Evolutionary conservation across 2,888 invertebrate species (phyloP), one percentile per base, ranked within the genome.

Genomic region (Eupithecia exiguata): DNA sequence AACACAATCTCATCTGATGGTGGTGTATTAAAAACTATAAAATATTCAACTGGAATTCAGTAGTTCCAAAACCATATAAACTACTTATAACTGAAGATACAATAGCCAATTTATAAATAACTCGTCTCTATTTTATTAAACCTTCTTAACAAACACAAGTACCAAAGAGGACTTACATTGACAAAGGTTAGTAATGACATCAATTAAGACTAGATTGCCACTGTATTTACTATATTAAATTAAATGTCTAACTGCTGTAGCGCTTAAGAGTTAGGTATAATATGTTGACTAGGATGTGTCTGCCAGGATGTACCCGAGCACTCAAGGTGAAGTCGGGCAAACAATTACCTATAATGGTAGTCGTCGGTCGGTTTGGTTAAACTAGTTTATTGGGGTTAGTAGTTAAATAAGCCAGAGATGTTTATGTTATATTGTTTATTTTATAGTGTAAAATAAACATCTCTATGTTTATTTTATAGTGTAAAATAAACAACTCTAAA

Each of bases 251-350:
- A 65, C 12, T n/a, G 36, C 18, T 53, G 53, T 53, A 53, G 7
- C 49, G n/a, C 49, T 21, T 53, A 53, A 53, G 10, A 21, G n/a
- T 14, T n/a, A 65, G 4, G 4, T 30, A 30, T 30, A 30, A 3
- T 65, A 38, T 65, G 40, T 38, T 65, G 40, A 65, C 65, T 38
- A 65, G 40, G 21, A n/a, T 36, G 36, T 65, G 10, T 61, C 58
- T 25, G 58, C 49, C 16, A 65, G 65, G 65, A 65, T 65, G 21
- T 40, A 61, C 61, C 61, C 16, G 6, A 61, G 30, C 65, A 40
- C n/a, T 68, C 68, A 68, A 68, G 68, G 68, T 68, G 53, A 68
- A 40, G 10, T 49, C 68, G 18, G 18, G 25, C 21, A 68, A 46
- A 53, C 53, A 68, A 49, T 18, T 49, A 38, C 40, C 30, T 12